Conservation (phyloP, 2,888 invertebrate genomes). For the Epinotia bilunana region DNA sequence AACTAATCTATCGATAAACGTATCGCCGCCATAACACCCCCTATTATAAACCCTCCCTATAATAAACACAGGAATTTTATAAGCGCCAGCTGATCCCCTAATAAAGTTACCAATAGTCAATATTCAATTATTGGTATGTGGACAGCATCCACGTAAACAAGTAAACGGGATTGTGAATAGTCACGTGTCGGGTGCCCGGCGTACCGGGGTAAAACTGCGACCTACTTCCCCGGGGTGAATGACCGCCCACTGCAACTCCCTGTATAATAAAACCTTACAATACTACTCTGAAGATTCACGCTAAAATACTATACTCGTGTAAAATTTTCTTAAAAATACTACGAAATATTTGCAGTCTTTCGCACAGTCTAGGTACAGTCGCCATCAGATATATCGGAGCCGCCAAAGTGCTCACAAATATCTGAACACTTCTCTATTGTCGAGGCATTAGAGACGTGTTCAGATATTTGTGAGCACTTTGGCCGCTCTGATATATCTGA, state of each 20-base stretch:
- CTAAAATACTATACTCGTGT: neutral
- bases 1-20: neutral
- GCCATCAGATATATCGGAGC: too few species aligned
- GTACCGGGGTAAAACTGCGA: conserved; percentile 8
- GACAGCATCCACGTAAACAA: conserved; percentile 25
- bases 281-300: neutral
- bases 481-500: too few species aligned
- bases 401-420: too few species aligned
- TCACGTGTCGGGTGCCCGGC: conserved; percentile 29
- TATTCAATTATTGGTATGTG: conserved; percentile 20
- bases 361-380: too few species aligned
- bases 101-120: conserved; percentile 33
- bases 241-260: conserved; percentile 34
- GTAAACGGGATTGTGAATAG: conserved; percentile 37
- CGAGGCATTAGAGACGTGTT: too few species aligned
- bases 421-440: too few species aligned
- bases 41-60: too few species aligned
- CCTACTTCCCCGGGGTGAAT: conserved; percentile 35
- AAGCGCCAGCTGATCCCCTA: conserved; percentile 29
- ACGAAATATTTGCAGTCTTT: too few species aligned
- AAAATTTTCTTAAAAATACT: too few species aligned
- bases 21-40: conserved; percentile 8
- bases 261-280: neutral
- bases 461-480: too few species aligned
- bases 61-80: conserved; percentile 19